A percentile compares a stretch with the other conserved stretches of the same genome.
phyloP scores from a whole-genome alignment of 2,113 vertebrate species.

The Lonchura striata region DNA sequence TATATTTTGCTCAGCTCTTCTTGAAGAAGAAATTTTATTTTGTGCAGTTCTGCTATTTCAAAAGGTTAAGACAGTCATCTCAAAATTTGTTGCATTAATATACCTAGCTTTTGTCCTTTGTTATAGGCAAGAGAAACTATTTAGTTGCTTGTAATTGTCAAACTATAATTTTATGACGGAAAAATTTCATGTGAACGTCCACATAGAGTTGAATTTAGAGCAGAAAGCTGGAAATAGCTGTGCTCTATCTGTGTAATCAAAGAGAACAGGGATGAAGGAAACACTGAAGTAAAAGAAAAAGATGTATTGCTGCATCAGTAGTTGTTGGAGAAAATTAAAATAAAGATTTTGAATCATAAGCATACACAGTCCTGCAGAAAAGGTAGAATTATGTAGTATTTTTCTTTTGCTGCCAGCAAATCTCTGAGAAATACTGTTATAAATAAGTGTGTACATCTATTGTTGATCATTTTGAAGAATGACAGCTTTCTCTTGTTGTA shows the following conservation, averaged over 20 bases:
- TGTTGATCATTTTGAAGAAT: not conserved
- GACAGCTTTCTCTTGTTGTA: not conserved
- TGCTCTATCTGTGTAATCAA: not conserved
- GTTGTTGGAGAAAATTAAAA: not conserved
- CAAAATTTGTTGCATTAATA: not conserved
- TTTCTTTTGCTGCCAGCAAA: not conserved
- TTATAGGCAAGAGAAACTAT: not conserved
- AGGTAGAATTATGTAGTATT: not conserved
- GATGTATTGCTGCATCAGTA: not conserved
- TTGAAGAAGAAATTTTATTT: not conserved
- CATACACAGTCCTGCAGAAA: not conserved
- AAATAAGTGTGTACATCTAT: not conserved
- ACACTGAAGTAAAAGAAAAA: not conserved
- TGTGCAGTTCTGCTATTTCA: not conserved
- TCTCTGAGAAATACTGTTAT: not conserved
- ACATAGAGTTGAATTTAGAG: not conserved
- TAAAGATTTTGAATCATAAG: not conserved
- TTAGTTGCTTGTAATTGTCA: not conserved
- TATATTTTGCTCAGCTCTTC: not conserved
- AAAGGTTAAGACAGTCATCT: not conserved
- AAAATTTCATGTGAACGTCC: not conserved
- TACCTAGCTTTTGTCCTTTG: not conserved
- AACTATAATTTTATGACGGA: not conserved
- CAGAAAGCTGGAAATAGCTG: not conserved
- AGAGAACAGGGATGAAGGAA: not conserved